Base-by-base conservation (phyloP, 2,113 vertebrate genomes). In the Gracilinanus agilis region DNA sequence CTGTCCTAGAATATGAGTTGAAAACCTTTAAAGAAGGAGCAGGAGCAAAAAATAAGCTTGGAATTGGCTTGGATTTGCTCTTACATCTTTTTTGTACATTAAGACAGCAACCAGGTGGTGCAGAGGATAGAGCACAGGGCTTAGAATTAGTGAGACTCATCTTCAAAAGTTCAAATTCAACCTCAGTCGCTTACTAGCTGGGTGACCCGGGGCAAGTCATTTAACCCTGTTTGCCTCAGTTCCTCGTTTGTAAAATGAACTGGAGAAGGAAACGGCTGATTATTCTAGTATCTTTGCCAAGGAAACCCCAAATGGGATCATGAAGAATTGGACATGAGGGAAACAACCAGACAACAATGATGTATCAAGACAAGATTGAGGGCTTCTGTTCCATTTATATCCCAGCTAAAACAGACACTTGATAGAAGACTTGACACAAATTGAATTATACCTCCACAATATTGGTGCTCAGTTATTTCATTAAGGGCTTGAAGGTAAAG, bases 1-100 rank as follows among this genome's bases (percentile, higher is more conserved):
- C 90, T 93, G 24, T 88, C 54, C 55, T 54, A 11, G 49, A 96
- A 89, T 16, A 58, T 88, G 90, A 91, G 83, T 94, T 95, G 91
- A 88, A 94, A 93, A 90, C 94, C 91, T 92, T 91, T 83, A 83
- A 55, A 89, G 88, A 93, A 94, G 90, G 92, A 95, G 44, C 6
- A 29, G 54, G 93, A 75, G 94, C 93, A n/a, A 88, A 93, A 96
- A 90, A 24, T 44, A 90, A 89, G 75, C 44, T 90, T 94, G 56
- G 53, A 49, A 1, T n/a, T 89, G 6, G 2, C 19, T 83, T 83
- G 8, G n/a, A 40, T 83, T 83, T 83, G 19, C 19, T 7, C 40
- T 40, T 23, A 16, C 16, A 83, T 83, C 67, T 83, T 40, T 83
- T 83, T n/a, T n/a, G 34, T n/a, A 75, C n/a, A n/a, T n/a, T 4